Evolutionary conservation across 2,888 invertebrate genomes (phyloP).

Genomic region (Platycnemis pennipes): DNA sequence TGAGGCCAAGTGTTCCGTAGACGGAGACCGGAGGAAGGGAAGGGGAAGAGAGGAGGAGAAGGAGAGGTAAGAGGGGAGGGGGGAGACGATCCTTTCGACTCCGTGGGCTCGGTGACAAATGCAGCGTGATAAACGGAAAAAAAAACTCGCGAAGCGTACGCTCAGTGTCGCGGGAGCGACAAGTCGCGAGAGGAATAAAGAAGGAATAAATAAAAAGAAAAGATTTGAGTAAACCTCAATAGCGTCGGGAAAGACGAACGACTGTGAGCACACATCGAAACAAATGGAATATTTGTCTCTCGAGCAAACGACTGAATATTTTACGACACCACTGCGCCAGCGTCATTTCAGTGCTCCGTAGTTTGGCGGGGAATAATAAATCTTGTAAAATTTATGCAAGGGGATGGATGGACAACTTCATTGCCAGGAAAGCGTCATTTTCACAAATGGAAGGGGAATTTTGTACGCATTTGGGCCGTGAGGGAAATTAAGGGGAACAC

Average conservation of each 20-base stretch:
- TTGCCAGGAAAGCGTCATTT: not conserved
- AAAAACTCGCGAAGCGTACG: not conserved
- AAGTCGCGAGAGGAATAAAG: not conserved
- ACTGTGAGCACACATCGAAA: not conserved
- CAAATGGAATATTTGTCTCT: constrained; percentile 21
- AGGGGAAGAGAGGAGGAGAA: not conserved
- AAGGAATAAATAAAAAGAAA: not conserved
- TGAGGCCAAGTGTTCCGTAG: not conserved
- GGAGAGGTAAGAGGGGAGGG: too few relatives aligned
- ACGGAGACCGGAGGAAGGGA: not conserved
- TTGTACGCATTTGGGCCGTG: not conserved
- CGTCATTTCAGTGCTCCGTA: not conserved
- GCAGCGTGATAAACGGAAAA: not conserved
- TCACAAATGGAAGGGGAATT: not conserved
- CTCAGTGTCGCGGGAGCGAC: not conserved
- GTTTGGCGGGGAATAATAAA: not conserved
- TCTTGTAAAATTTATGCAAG: constrained; percentile 5
- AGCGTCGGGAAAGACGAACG: not conserved
- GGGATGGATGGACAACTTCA: not conserved
- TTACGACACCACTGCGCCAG: not conserved
- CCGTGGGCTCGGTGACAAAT: not conserved
- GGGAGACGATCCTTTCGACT: not conserved
- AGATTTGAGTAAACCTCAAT: not conserved
- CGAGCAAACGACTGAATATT: not conserved
- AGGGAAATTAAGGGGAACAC: not conserved